Base-by-base conservation (phyloP, 2,797 vertebrate genomes). In the Typhlichthys eigenmanni region DNA sequence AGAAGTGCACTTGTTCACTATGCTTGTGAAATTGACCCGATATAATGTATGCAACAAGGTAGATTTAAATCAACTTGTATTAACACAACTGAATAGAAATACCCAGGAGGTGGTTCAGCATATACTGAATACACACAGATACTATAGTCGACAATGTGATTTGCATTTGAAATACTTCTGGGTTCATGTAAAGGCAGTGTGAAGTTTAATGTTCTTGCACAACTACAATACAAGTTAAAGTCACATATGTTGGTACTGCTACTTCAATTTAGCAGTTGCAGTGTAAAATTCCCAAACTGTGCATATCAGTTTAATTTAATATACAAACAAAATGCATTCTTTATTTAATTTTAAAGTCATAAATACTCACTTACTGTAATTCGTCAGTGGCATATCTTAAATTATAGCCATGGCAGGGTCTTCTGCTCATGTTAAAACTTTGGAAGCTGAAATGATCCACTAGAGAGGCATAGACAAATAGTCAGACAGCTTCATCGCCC, bases 401-500 rank as follows among this genome's bases (percentile, higher is more conserved):
- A 77, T 82, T 67, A 79, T 64, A 65, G 62, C 61, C 69, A 71
- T 60, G 61, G 71, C 68, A 51, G 52, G 66, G 74, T 75, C 50
- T 60, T 68, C 54, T 70, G 55, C 76, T 89, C 80, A 68, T 81
- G 81, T 80, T 88, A 76, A 89, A 81, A 87, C 86, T 84, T 79
- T 81, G 74, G 79, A 79, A 81, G 79, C 73, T 85, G 77, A 81
- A 85, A 91, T 83, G 75, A 78, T 69, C 73, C 84, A 86, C 86
- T 48, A 55, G 82, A 85, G 89, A 88, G 78, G 74, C 76, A 78
- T 78, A 83, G 66, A 80, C 82, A 87, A 85, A 84, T 80, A 88
- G 73, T 79, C 77, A 80, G 72, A 79, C 56, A 83, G 79, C 66
- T 74, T 29, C 24, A 29, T 29, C 24, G 24, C 24, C 4, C 24